These are phyloP conservation scores for Benthosema pterotum DNA, from an alignment of 2,797 vertebrate species.

Conservation along the genomic window DNA sequence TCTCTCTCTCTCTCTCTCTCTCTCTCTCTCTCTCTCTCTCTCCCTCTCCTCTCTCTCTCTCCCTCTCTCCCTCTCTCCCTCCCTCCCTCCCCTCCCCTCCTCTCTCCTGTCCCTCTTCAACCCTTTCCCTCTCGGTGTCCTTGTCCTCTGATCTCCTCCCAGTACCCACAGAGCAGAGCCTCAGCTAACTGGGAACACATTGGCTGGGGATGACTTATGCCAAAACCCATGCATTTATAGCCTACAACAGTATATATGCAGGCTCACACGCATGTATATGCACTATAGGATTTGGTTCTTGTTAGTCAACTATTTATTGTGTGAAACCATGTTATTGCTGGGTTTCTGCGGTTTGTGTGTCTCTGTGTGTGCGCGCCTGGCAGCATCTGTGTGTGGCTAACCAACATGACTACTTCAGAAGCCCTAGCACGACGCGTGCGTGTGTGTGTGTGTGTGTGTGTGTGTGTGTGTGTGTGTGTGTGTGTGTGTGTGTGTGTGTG, in stretches of 20 bases:
- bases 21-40: too few species aligned
- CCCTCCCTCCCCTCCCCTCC: constrained; percentile 39
- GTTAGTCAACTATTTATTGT: constrained; percentile 65
- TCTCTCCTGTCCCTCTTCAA: constrained; percentile 29
- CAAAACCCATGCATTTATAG: constrained; percentile 13
- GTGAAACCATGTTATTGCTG: constrained; percentile 38
- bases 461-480: constrained; percentile 4
- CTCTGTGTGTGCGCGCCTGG: constrained; percentile 26
- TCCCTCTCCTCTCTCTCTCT: too few species aligned
- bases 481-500: background rate
- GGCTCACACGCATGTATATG: constrained; percentile 20
- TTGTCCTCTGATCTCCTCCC: constrained; percentile 15
- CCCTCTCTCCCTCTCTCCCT: constrained; percentile 6
- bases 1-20: too few species aligned
- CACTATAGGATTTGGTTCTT: constrained; percentile 54
- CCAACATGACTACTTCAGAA: constrained; percentile 43
- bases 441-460: constrained; percentile 10
- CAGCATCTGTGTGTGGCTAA: constrained; percentile 48
- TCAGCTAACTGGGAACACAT: constrained; percentile 37
- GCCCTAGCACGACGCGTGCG: constrained; percentile 4
- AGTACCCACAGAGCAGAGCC: constrained; percentile 37
- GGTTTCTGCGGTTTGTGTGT: constrained; percentile 45
- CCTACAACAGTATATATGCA: too few species aligned
- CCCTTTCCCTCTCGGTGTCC: background rate
- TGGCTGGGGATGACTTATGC: constrained; percentile 39